A percentile compares a stretch with the other conserved stretches of the same genome.
Evolutionary conservation across 1,140 invertebrate genomes (phyloP).

Genomic region (Anagrus nilaparvatae): DNA sequence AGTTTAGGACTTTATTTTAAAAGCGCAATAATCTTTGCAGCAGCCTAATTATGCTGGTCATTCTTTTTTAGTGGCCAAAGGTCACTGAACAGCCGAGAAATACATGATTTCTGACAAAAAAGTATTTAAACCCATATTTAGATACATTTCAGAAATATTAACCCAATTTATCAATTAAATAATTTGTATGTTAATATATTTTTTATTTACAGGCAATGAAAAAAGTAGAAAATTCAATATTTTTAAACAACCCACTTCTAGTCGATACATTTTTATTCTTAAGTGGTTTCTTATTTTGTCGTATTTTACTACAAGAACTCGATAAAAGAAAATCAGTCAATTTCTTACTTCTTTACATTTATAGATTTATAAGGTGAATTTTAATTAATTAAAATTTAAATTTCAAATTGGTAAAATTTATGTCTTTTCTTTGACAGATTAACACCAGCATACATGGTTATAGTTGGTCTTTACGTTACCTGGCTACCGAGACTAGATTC

Average conservation of each 20-base stretch:
- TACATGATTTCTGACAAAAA: no score
- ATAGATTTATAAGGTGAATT: conserved; percentile 51
- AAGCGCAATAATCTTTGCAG: no score
- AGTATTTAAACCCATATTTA: no score
- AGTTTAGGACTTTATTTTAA: no score
- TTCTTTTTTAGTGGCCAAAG: no score
- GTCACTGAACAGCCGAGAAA: no score
- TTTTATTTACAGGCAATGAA: conserved; percentile 23
- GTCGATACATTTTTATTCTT: conserved; percentile 63
- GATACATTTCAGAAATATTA: no score
- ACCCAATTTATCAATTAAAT: no score
- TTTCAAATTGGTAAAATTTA: no score
- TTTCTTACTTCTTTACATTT: conserved; percentile 49
- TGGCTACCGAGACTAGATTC: conserved; percentile 52
- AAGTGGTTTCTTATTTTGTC: conserved; percentile 55
- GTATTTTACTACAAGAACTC: conserved; percentile 53
- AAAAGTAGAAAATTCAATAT: conserved; percentile 40
- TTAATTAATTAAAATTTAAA: conserved; percentile 22
- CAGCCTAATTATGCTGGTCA: no score
- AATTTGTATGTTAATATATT: conserved; percentile 5
- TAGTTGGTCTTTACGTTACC: conserved; percentile 60
- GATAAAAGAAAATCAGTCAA: conserved; percentile 56
- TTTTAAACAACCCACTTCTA: conserved; percentile 51
- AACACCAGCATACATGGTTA: conserved; percentile 57
- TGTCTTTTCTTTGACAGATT: conserved; percentile 48